phyloP scores from a whole-genome alignment of 2,113 vertebrate genomes.

The Leucoraja erinaceus region DNA sequence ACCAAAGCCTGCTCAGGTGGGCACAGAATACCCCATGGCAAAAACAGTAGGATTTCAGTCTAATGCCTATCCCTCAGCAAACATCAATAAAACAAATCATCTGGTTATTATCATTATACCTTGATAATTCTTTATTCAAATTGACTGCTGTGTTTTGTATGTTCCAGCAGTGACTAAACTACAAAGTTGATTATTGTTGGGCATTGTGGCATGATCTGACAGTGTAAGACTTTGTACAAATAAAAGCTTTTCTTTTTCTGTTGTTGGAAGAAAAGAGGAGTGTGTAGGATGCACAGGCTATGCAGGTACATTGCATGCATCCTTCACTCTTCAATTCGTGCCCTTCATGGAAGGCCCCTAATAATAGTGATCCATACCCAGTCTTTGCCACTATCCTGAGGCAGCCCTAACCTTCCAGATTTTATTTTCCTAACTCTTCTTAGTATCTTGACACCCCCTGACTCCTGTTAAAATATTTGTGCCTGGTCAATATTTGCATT shows the following conservation, averaged over 20 bases:
- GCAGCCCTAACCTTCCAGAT: background rate
- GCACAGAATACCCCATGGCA: background rate
- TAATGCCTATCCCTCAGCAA: background rate
- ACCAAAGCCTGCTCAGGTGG: background rate
- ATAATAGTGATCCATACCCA: background rate
- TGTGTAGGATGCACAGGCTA: background rate
- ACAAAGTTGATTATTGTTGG: background rate
- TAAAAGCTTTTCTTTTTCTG: background rate
- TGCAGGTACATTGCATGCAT: background rate
- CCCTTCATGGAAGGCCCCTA: too few species aligned
- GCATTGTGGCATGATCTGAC: background rate
- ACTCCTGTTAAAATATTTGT: background rate
- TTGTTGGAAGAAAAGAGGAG: background rate
- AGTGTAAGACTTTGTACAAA: background rate
- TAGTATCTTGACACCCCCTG: background rate
- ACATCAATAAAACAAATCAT: background rate
- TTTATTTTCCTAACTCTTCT: background rate
- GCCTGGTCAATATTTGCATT: background rate
- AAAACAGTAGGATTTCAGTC: background rate
- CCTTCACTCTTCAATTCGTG: background rate
- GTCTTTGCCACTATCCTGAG: background rate
- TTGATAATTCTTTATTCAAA: background rate
- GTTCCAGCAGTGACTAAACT: background rate
- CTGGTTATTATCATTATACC: background rate
- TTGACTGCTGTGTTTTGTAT: background rate